Base-by-base conservation (phyloP, 1,140 invertebrate genomes). In the Aethina tumida region DNA sequence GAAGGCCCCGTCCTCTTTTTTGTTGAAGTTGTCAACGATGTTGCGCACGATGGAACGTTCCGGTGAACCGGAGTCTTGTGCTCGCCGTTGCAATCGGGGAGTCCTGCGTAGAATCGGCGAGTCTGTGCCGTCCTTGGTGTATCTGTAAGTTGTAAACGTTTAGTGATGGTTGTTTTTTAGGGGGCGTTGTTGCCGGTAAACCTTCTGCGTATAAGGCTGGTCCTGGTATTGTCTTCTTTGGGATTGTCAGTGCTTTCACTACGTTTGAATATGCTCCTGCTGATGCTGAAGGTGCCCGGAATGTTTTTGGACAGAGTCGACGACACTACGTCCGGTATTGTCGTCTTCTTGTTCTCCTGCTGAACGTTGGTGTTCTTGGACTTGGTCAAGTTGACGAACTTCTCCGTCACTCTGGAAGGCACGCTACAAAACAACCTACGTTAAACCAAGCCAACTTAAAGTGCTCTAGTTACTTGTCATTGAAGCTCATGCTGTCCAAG, bases 1-100 rank as follows among this genome's bases (percentile, higher is more conserved):
- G 5, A 57, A 50, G 4, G 41, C 44, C 7, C 39, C 43, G 8
- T 28, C 40, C 27, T 56, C 53, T 35, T 56, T 58, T 14, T 44
- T 45, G 43, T 62, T 60, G 8, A 62, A 48, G 29, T 45, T 58
- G 20, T 62, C 55, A 9, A 62, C 57, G 1, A 62, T 57, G 31
- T 52, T 62, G 19, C 40, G 48, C 10, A 62, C 59, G 7, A 59
- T 20, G 31, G 35, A n/a, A n/a, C n/a, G n/a, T n/a, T n/a, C n/a
- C n/a, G n/a, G n/a, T n/a, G n/a, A n/a, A n/a, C n/a, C n/a, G n/a
- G n/a, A n/a, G n/a, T n/a, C n/a, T n/a, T n/a, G n/a, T 9, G 39
- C 17, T 27, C 41, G 45, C 16, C 47, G 25, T 31, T 49, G 43
- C 10, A 48, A 12, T 14, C 36, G 20, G 8, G 41, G 41, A 6